Base-by-base conservation (phyloP, 2,113 vertebrate genomes). In the Corythornis cristatus region DNA sequence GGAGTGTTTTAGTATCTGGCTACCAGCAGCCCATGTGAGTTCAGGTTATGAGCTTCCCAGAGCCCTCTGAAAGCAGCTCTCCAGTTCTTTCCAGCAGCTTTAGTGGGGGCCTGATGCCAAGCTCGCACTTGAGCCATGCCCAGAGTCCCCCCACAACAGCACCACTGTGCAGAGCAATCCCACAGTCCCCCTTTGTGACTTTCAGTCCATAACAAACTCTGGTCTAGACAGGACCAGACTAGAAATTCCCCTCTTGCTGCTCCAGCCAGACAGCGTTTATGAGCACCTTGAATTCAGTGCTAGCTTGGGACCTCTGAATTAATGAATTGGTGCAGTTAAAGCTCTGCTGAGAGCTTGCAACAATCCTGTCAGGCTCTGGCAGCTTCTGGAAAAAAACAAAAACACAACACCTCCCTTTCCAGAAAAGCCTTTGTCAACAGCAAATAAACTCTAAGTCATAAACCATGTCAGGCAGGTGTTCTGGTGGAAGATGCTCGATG, bases 341-440 rank as follows among this genome's bases (percentile, higher is more conserved):
- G 62, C 71, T 67, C 72, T 75, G 86, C 68, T 67, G 88, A 90
- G 82, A 82, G 11, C 87, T 94, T 51, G 22, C 81, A 62, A 51
- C 0, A 2, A 68, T 87, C 61, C 0, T 0, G 51, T 86, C 79
- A 45, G 72, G 43, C 79, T 91, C 86, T 93, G 93, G 90, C 48
- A 81, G 89, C 91, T 97, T 94, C 93, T 94, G 85, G 85, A 21
- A 91, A 91, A 67, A 83, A 89, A 71, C 12, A 50, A 50, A 50
- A 37, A 37, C 37, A 37, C 37, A 37, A 10, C 48, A 50, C 3
- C 72, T 89, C 9, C 6, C 75, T 87, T 96, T 97, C 86, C 83
- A 96, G 95, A 97, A 95, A 96, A 94, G 83, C 37, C 57, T 94
- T 97, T 95, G 90, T 97, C 94, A 97, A 83, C 77, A 92, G 93